Percentiles rank a stretch among this genome's conserved stretches.
Conservation (phyloP, 2,888 invertebrate species). For the Corbicula japonica region DNA sequence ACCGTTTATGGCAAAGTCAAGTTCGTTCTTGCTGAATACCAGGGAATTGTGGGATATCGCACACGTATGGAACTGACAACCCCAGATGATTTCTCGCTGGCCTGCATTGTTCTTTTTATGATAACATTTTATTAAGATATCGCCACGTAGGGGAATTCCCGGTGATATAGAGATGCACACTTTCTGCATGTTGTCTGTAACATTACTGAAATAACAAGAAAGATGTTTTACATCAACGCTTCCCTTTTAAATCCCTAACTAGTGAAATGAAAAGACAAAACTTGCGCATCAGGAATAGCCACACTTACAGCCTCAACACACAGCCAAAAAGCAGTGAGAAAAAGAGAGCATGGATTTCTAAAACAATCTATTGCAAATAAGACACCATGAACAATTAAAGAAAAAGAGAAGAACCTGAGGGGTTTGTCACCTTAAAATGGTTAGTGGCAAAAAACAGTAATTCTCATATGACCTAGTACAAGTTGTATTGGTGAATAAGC, state of each 20-base stretch:
- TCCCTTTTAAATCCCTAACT: background rate
- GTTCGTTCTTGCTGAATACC: constrained; percentile 94
- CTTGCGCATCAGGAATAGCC: no score
- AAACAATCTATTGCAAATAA: no score
- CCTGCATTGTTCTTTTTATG: constrained; percentile 88
- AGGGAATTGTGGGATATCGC: constrained; percentile 94
- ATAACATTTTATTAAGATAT: constrained; percentile 96
- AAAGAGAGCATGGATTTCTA: no score
- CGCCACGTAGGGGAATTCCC: constrained; percentile 93
- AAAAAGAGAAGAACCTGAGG: no score
- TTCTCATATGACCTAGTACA: no score
- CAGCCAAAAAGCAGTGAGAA: no score
- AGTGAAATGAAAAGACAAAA: no score
- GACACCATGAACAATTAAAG: no score
- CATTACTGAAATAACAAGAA: constrained; percentile 87
- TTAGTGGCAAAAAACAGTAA: no score
- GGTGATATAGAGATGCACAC: constrained; percentile 91
- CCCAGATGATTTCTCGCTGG: constrained; percentile 91
- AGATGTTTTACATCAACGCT: background rate
- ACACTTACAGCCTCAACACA: no score
- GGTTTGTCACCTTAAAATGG: no score
- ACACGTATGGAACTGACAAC: constrained; percentile 97
- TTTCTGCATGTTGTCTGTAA: constrained; percentile 90
- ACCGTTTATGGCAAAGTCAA: constrained; percentile 95
- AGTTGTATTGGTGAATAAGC: no score